phyloP scores from a whole-genome alignment of 2,113 vertebrate species.

The Apaloderma vittatum region DNA sequence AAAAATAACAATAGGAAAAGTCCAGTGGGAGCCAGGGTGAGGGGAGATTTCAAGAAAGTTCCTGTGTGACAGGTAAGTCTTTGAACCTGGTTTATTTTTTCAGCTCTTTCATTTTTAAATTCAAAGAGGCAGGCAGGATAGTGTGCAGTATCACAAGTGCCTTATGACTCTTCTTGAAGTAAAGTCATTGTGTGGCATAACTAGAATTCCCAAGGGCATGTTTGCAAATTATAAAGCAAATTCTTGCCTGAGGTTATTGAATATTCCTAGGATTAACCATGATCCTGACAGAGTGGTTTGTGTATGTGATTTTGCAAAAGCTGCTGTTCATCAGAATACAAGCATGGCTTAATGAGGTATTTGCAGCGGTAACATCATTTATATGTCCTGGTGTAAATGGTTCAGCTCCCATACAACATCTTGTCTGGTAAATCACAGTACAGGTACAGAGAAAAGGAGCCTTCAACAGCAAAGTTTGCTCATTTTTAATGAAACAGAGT shows the following conservation, averaged over 20 bases:
- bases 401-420: neutral
- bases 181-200: neutral
- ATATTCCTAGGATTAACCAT: constrained; percentile 30
- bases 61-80: neutral
- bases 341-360: neutral
- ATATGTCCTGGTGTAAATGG: neutral
- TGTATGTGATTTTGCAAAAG: constrained; percentile 22
- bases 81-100: neutral
- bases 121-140: neutral
- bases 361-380: neutral
- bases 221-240: constrained; percentile 19
- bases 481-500: neutral
- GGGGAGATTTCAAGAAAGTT: neutral
- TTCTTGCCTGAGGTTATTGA: neutral
- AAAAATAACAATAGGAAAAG: neutral
- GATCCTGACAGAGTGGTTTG: neutral
- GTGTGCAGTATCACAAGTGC: neutral
- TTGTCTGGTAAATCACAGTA: neutral
- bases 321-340: neutral
- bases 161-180: neutral
- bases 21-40: neutral
- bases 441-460: neutral
- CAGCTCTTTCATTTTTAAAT: neutral
- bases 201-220: neutral
- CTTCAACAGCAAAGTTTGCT: neutral